Evolutionary conservation across 2,113 vertebrate genomes (phyloP), one percentile per base, ranked within the genome.

Genomic region (Paramormyrops kingsleyae): DNA sequence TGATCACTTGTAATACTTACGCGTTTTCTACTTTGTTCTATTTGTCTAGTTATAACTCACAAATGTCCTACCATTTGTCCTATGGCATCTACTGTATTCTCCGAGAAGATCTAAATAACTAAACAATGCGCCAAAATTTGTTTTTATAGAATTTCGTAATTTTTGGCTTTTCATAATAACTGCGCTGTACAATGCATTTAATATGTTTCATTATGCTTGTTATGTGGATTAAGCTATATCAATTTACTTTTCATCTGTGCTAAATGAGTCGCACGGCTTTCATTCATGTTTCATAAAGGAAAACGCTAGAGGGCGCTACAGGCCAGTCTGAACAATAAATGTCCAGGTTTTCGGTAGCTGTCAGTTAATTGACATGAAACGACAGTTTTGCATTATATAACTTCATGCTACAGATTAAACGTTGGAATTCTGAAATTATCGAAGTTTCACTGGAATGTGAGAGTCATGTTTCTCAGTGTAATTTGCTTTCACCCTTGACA

Each of bases 271-370:
- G 27, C 66, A 88, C 24, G 27, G n/a, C 8, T 21, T 90, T 94
- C 93, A 90, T 94, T 89, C 49, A 62, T 91, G 19, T 92, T 94
- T 74, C 87, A 17, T 3, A 74, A 9, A 39, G 0, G n/a, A 0
- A 70, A 94, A 95, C 95, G 93, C 89, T 91, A 52, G 83, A 93
- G 90, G 96, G 94, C 92, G 94, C 93, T 91, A 94, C 62, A 94
- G 92, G 91, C 93, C 92, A 92, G 92, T 91, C 66, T 42, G 80
- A 83, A 83, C 1, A 77, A 70, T 59, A 42, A 27, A 44, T 21
- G 52, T 27, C 24, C 5, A 46, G 50, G 39, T 27, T 19, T 46
- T 47, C 39, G 35, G 31, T 13, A 35, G 31, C 85, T 85, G 44
- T n/a, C 83, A 87, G 17, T 47, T 10, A 47, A 84, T 84, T 46